Conservation (phyloP, 1,140 invertebrate species). For the Drosophila aff. region DNA sequence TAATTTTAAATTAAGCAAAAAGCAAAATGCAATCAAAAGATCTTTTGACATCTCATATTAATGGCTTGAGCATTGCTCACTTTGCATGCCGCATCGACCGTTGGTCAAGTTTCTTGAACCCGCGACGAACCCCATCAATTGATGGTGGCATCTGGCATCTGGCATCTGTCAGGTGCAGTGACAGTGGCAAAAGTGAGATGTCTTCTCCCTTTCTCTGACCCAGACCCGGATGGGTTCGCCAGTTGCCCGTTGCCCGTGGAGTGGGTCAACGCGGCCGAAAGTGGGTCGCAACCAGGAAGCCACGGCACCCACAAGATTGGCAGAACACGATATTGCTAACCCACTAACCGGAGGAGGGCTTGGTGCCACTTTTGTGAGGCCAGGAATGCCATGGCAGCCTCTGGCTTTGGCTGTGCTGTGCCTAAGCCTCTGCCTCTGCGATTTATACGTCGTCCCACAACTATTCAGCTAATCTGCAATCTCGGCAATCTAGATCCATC, state of each 20-base stretch:
- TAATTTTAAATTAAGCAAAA: not conserved
- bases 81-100: not conserved
- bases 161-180: conserved; percentile 22
- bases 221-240: conserved; percentile 58
- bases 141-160: conserved; percentile 20
- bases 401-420: not conserved
- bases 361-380: not conserved
- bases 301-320: conserved; percentile 33
- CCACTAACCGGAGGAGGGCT: conserved; percentile 16
- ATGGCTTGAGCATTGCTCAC: not conserved
- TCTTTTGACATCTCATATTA: not conserved
- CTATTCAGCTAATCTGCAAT: conserved; percentile 18
- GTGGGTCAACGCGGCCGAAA: conserved; percentile 53
- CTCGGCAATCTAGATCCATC: conserved; percentile 20
- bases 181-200: conserved; percentile 63
- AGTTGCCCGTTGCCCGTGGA: not conserved
- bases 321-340: conserved; percentile 33
- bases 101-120: conserved; percentile 61
- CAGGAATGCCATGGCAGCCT: conserved; percentile 15
- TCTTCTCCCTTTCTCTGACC: conserved; percentile 79
- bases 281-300: conserved; percentile 27
- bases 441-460: conserved; percentile 21
- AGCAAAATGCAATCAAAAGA: not conserved
- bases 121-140: conserved; percentile 11
- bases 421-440: not conserved